Evolutionary conservation across 2,888 invertebrate species (phyloP), one percentile per base, ranked within the genome.

Genomic region (Polyommatus iphigenia): DNA sequence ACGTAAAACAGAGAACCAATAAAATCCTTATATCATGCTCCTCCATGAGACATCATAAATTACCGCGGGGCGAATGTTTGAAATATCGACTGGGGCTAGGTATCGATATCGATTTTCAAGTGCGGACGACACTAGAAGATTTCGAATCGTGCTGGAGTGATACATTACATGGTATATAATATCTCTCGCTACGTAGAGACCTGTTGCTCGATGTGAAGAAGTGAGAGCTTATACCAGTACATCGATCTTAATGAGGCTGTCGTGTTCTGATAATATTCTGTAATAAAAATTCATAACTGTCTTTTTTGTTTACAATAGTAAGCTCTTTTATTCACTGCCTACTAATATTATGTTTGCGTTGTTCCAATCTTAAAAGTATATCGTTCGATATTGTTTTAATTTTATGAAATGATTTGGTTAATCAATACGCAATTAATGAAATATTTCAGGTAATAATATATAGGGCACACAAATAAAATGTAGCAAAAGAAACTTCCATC

Each of bases 141-240:
- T 85, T 88, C 85, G 85, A 83, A 84, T 85, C 82, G 80, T 82
- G 80, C 77, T 71, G 81, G 83, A 88, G 89, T 91, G 92, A 92
- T 92, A 92, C 90, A 92, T 92, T 91, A 89, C 85, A 83, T 83
- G 83, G 88, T 88, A 90, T 91, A 91, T 91, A 93, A 92, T 92
- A 91, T 92, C 29, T 54, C 89, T 91, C 89, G 87, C 87, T 85
- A 85, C 86, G 85, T 82, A 85, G 85, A 81, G 81, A 93, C 93
- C 93, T 93, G 93, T 93, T 93, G 93, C 91, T 86, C 78, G 86
- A 87, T 87, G 87, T 87, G 87, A 86, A 83, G 83, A 84, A 87
- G 85, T 83, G 83, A 41, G 83, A 84, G 85, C 79, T 80, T 79
- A 81, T 78, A 79, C 79, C 72, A 78, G 80, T 67, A 80, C 79